Evolutionary conservation across 2,888 invertebrate species (phyloP).

Genomic region (Tachina grossa): DNA sequence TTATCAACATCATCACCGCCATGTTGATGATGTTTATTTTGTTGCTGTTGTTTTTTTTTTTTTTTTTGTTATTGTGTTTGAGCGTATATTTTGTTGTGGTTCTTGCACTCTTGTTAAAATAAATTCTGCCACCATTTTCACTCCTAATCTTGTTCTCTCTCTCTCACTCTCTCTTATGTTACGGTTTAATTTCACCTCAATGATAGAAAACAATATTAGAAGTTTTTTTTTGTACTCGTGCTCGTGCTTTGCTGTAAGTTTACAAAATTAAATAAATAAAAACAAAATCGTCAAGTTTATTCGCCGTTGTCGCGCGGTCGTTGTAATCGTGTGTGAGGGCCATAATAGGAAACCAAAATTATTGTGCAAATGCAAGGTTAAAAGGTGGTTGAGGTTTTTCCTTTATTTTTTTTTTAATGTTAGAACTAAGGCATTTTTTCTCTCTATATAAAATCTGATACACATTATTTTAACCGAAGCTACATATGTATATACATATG

Average conservation of each 20-base stretch:
- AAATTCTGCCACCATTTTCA: constrained; percentile 1
- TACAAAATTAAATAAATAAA: constrained; percentile 1
- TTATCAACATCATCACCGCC: constrained; percentile 28
- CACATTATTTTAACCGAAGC: neutral
- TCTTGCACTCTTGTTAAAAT: constrained; percentile 22
- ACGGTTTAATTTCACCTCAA: constrained; percentile 41
- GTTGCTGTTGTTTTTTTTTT: neutral
- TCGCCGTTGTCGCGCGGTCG: constrained; percentile 22
- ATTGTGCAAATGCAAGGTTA: constrained; percentile 48
- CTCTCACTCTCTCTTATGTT: neutral
- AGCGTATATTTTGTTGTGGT: constrained; percentile 29
- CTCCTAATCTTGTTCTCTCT: neutral
- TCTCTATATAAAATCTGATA: neutral
- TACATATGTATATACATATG: too few species aligned
- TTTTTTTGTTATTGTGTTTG: constrained; percentile 18
- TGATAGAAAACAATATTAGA: constrained; percentile 38
- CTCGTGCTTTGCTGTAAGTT: neutral
- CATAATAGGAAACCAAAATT: constrained; percentile 49
- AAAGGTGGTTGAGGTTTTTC: constrained; percentile 52
- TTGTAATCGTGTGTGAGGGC: constrained; percentile 21
- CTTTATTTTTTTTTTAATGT: constrained; percentile 21
- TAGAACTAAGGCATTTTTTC: constrained; percentile 31
- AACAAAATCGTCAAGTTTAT: constrained; percentile 11
- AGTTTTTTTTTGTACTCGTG: constrained; percentile 20
- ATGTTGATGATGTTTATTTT: constrained; percentile 16